Percentiles rank a stretch among this genome's conserved stretches.
These are phyloP conservation scores for Archips xylosteana DNA, from an alignment of 2,888 invertebrate species.

Conservation along the genomic window DNA sequence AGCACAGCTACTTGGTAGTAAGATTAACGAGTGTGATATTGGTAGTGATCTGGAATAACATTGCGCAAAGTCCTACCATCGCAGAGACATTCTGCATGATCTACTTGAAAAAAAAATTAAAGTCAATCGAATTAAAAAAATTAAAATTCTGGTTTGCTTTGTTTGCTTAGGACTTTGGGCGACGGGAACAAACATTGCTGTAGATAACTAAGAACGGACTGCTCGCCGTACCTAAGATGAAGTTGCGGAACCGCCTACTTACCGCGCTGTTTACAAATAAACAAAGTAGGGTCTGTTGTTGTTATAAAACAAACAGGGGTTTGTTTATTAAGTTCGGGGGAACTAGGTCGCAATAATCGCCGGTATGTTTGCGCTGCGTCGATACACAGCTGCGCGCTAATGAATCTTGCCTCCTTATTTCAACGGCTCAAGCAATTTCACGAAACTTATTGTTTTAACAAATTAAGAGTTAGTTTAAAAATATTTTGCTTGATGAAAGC, in stretches of 20 bases:
- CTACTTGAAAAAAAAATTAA: not conserved
- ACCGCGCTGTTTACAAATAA: constrained; percentile 38
- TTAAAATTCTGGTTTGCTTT: constrained; percentile 7
- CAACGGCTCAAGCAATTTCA: not conserved
- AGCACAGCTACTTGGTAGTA: no score
- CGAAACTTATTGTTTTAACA: constrained; percentile 12
- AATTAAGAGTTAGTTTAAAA: not conserved
- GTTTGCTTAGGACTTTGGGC: constrained; percentile 17
- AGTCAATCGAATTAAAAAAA: constrained; percentile 1
- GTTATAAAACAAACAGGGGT: constrained; percentile 42
- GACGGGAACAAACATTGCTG: constrained; percentile 16
- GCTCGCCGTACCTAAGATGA: constrained; percentile 33
- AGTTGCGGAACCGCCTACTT: constrained; percentile 41
- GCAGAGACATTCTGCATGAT: not conserved
- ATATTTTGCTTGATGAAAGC: not conserved
- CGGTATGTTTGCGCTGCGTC: constrained; percentile 50
- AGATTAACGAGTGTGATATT: no score
- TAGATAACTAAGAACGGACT: constrained; percentile 25
- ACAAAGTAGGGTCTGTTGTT: constrained; percentile 42
- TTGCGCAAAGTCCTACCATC: no score
- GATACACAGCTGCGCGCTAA: constrained; percentile 49
- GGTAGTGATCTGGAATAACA: no score
- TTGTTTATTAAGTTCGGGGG: constrained; percentile 43
- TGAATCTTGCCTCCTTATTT: constrained; percentile 40
- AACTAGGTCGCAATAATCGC: constrained; percentile 38